Evolutionary conservation across 2,888 invertebrate species (phyloP), one percentile per base, ranked within the genome.

Genomic region (Cyrtodaria siliqua): DNA sequence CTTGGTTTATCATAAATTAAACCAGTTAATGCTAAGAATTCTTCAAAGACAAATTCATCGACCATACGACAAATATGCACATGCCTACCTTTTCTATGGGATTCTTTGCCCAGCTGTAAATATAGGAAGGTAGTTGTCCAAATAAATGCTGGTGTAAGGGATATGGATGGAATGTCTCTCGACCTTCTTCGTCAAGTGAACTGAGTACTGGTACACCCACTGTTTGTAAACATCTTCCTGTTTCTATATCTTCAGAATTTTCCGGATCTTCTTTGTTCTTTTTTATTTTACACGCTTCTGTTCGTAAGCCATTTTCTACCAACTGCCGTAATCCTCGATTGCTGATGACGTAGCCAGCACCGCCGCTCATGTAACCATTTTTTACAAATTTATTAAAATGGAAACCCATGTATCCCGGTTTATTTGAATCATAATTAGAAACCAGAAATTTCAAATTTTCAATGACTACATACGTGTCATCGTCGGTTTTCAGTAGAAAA

Each of bases 401-500:
- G 40, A 89, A 86, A 1, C 91, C 91, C 90, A 98, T 98, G 93
- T 97, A 98, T 12, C 98, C 94, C 0, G 98, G 96, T 4, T 96
- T 95, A 0, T 94, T 94, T 0, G 96, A 94, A 85, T 95, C 95
- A 90, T 97, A 95, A 0, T 96, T 95, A 29, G 96, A 95, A 27
- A 99, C 92, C 96, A 98, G 96, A 90, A 96, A 97, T 20, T 99
- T 95, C 53, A 99, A 94, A 93, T 99, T 99, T 93, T 99, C 99
- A 52, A 99, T 95, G 29, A 99, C 95, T 27, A 98, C 97, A 92
- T 97, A 99, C 94, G 99, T 99, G 91, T 99, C 99, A 92, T 99
- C 99, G 90, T 99, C 99, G 20, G 99, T 99, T 93, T 99, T 99
- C 86, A 98, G 94, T 92, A 99, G 98, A 98, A 98, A 99, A 93